Base-by-base conservation (phyloP, 2,797 vertebrate species). In the Hoplostethus mediterraneus region DNA sequence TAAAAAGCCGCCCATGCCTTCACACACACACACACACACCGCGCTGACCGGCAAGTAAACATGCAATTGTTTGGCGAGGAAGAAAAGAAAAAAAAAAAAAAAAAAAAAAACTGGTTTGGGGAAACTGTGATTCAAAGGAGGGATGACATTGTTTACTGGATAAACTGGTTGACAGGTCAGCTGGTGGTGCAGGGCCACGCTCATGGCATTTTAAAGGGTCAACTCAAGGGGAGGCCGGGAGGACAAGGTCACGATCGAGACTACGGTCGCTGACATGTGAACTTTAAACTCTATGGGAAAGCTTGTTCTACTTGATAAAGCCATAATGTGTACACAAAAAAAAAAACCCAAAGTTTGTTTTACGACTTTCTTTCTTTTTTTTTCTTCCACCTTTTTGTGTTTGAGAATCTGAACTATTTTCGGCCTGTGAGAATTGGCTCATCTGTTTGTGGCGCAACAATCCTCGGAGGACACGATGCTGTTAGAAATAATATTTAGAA, bases 1-100 rank as follows among this genome's bases (percentile, higher is more conserved):
- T 84, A 80, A 82, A 82, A 86, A 80, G 85, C 80, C 45, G 51
- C 36, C 36, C 57, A 48, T 79, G 80, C 72, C 58, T 82, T 84
- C 71, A 79, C 77, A n/a, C n/a, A n/a, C n/a, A n/a, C n/a, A n/a
- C n/a, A n/a, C n/a, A n/a, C 71, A 79, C 77, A 80, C 79, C 59
- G 75, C 62, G 68, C 42, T 71, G 80, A 79, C 73, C 73, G 73
- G 73, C 59, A 16, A 68, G 78, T 81, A 75, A 85, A 86, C 78
- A 87, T 65, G 80, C 76, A 79, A 77, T 70, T 84, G 62, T 84
- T 85, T 67, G 54, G 67, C 48, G 38, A 75, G 64, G 75, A 59
- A 77, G 16, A 49, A 49, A 21, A 13, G 4, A 11, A 10, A 28
- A 48, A 36, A 1, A 28, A 28, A 28, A 28, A 38, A 10, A 36